Evolutionary conservation across 1,140 invertebrate genomes (phyloP).

Genomic region (Drosophila pectinifera): DNA sequence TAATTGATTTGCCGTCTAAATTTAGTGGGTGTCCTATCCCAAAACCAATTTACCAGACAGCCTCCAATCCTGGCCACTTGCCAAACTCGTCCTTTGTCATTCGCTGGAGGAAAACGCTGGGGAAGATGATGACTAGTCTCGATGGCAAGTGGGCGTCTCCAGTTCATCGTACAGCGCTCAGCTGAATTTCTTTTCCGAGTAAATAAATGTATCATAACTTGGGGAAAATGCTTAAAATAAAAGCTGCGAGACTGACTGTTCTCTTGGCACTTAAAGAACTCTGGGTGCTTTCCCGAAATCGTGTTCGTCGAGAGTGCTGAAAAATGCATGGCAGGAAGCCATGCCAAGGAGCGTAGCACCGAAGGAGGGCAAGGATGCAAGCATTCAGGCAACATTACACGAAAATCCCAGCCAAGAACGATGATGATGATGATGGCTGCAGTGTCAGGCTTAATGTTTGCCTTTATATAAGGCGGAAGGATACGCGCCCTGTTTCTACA

Average conservation of each 20-base stretch:
- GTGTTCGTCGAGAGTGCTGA: constrained; percentile 34
- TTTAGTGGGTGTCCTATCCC: constrained; percentile 10
- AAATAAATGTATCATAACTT: constrained; percentile 55
- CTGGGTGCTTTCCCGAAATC: constrained; percentile 15
- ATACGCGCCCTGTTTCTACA: constrained; percentile 10
- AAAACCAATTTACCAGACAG: constrained; percentile 24
- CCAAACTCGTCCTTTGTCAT: constrained; percentile 1
- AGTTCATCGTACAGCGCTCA: constrained; percentile 44
- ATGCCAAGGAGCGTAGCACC: constrained; percentile 16
- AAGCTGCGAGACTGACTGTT: constrained; percentile 20
- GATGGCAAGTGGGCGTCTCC: constrained; percentile 28
- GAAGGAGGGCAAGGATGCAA: constrained; percentile 35
- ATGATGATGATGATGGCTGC: constrained; percentile 25
- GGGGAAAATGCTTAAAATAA: constrained; percentile 37
- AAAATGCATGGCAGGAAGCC: constrained; percentile 57
- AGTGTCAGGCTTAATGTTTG: constrained; percentile 48
- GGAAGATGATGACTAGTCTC: constrained; percentile 10
- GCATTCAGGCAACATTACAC: constrained; percentile 37
- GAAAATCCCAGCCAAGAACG: constrained; percentile 50
- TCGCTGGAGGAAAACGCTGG: background rate
- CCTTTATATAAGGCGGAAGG: constrained; percentile 25
- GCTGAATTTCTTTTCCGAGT: constrained; percentile 39
- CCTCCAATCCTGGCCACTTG: constrained; percentile 8
- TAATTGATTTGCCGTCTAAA: constrained; percentile 26
- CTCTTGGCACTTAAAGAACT: constrained; percentile 31